Evolutionary conservation across 1,140 invertebrate species (phyloP), one percentile per base, ranked within the genome.

Genomic region (Sweltsa coloradensis): DNA sequence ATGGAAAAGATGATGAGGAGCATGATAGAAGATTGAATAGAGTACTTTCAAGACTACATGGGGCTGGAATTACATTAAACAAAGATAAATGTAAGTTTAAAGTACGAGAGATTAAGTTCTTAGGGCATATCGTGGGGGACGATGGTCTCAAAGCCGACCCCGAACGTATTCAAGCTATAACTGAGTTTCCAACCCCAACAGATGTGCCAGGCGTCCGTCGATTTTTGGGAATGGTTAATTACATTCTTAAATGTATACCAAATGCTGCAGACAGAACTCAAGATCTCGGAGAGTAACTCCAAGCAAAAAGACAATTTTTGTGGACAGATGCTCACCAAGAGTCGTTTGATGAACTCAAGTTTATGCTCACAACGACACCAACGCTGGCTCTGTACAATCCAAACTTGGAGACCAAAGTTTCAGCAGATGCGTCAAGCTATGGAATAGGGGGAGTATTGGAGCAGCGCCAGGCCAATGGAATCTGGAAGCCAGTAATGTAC

Each of bases 221-320:
- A n/a, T 66, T 71, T 49, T 39, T 69, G 2, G 63, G 65, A 3
- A 54, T 66, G 43, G 50, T 60, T 24, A 59, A 60, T 29, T 71
- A 65, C 46, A 61, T 63, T 47, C 34, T 59, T 2, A 54, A 57
- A 45, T 68, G 66, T 53, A 59, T 70, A 16, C 56, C 47, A 45
- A 56, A 55, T 41, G n/a, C n/a, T n/a, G n/a, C n/a, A n/a, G n/a
- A n/a, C n/a, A n/a, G n/a, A n/a, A n/a, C n/a, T n/a, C n/a, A n/a
- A n/a, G n/a, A n/a, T n/a, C n/a, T n/a, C n/a, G n/a, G n/a, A n/a
- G n/a, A n/a, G n/a, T n/a, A n/a, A n/a, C n/a, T n/a, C n/a, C n/a
- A n/a, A n/a, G n/a, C n/a, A n/a, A n/a, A n/a, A n/a, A n/a, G n/a
- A n/a, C n/a, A n/a, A n/a, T n/a, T n/a, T n/a, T n/a, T n/a, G n/a